Evolutionary conservation across 2,113 vertebrate genomes (phyloP).

Genomic region (Antennarius striatus): DNA sequence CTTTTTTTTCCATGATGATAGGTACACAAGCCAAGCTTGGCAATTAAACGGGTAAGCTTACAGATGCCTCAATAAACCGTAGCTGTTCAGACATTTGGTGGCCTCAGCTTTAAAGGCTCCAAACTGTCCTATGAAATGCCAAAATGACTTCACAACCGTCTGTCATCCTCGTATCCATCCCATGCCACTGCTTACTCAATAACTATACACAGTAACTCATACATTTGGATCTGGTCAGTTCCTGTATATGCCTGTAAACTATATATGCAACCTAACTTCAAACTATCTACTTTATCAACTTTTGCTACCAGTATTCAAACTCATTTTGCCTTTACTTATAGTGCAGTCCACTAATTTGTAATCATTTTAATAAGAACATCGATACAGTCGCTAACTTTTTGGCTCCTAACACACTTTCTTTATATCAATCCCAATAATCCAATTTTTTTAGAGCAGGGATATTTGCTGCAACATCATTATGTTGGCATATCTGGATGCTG

Average conservation of each 20-base stretch:
- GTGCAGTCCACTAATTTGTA: neutral
- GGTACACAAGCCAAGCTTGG: constrained; percentile 74
- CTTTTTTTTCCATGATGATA: constrained; percentile 41
- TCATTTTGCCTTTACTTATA: neutral
- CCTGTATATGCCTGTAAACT: neutral
- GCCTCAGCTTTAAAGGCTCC: constrained; percentile 64
- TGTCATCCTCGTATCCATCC: constrained; percentile 61
- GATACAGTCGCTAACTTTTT: constrained; percentile 31
- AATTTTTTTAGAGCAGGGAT: constrained; percentile 14
- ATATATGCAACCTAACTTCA: neutral
- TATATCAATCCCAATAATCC: constrained; percentile 27
- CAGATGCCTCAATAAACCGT: constrained; percentile 80
- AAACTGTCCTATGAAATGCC: constrained; percentile 69
- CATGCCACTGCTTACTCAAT: constrained; percentile 51
- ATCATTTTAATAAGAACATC: neutral
- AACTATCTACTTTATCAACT: neutral
- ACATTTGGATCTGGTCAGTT: constrained; percentile 16
- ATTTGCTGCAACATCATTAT: constrained; percentile 28
- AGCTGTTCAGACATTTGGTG: constrained; percentile 77
- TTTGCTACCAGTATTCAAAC: neutral
- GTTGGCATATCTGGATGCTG: constrained; percentile 31
- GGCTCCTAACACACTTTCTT: constrained; percentile 7
- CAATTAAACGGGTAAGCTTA: constrained; percentile 68
- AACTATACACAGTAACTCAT: constrained; percentile 50
- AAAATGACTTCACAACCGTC: constrained; percentile 70